Base-by-base conservation (phyloP, 2,888 invertebrate species). In the Epiblema foenella region DNA sequence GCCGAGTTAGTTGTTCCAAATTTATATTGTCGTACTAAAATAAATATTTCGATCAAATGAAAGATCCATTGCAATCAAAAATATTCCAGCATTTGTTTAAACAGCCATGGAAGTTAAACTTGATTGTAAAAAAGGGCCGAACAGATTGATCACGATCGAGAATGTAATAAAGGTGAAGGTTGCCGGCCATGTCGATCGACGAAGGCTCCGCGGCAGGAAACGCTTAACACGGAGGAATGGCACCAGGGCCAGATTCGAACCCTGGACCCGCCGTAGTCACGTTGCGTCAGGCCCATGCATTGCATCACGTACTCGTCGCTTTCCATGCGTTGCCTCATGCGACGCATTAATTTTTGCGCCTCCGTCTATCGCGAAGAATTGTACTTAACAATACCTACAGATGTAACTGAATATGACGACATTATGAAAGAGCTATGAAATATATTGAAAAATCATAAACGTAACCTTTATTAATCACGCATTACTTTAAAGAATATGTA, bases 291-390 rank as follows among this genome's bases (percentile, higher is more conserved):
- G 9, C 37, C 46, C 60, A 60, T 60, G 52, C 33, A 11, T 64
- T 64, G 64, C 64, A 52, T 54, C 64, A 64, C 64, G 52, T 54
- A 64, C 52, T 54, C 64, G 54, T 64, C 64, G 24, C 64, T 64
- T 64, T 64, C 64, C 64, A 54, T 39, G 52, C 54, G 52, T 64
- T 64, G 64, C 64, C 20, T 64, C 64, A 64, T 64, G 54, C 33
- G 39, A 2, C 20, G 64, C 20, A 54, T 64, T 64, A 64, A 64
- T 64, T 54, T 64, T 54, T 64, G 39, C 64, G 20, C 39, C n/a
- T 24, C 37, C 20, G 64, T 24, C 63, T 20, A 63, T 63, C 37
- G 51, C 52, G n/a, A 10, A 64, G n/a, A 37, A 64, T 54, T 20
- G 46, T 37, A n/a, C n/a, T n/a, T n/a, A 20, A 63, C 33, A 63